Base-by-base conservation (phyloP, 1,140 invertebrate genomes). In the Euschistus heros region DNA sequence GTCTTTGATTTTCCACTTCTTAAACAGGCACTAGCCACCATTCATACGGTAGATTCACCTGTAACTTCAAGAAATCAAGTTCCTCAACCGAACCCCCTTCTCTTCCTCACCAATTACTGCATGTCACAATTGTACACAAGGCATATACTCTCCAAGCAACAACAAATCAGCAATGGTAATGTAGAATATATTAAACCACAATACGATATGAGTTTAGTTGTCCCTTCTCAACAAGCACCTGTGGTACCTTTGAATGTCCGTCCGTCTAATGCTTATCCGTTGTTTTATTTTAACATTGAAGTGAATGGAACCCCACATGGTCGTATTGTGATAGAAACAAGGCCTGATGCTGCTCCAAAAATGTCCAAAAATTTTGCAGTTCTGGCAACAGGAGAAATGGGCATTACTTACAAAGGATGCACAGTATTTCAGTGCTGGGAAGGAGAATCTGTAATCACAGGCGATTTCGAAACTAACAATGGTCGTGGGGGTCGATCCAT, bases 351-450 rank as follows among this genome's bases (percentile, higher is more conserved):
- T 6, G 91, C 91, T 3, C 93, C 93, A 4, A 91, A 87, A 72
- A 96, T 95, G 82, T 86, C 88, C 24, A 88, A 91, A 73, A 96
- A 96, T 75, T 96, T 95, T 75, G 81, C 84, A 66, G 80, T 86
- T 0, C 76, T 96, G 3, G 83, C 87, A 14, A 89, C 86, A 0
- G 88, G 90, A 2, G 88, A 91, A 70, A 80, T 84, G 22, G 89
- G 89, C 14, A 81, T 86, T 63, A 85, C 87, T 27, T 91, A 89
- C 72, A 86, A 86, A 67, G 87, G 87, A 15, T 91, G 88, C 74
- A 78, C 81, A 61, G 84, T 91, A 66, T 90, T 90, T 73, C 87
- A 90, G 71, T 89, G 87, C 70, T 90, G 87, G 87, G 85, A 85
- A 70, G 85, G 85, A 37, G 87, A 90, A 72, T 88, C 86, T 70